These are phyloP conservation scores for Epirrita christyi DNA, from an alignment of 2,888 invertebrate species.

Conservation along the genomic window DNA sequence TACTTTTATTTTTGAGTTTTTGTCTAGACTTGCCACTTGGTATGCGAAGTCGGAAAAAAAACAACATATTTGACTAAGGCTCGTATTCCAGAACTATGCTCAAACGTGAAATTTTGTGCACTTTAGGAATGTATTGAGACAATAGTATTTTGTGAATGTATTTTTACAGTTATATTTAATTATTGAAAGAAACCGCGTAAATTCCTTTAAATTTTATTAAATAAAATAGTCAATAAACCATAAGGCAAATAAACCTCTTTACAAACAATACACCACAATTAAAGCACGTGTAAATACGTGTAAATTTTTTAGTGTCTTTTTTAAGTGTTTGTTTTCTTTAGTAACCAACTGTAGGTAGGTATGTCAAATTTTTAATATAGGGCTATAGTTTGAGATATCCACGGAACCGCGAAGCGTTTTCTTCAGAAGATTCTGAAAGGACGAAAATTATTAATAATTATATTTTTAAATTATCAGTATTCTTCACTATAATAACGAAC, in stretches of 20 bases:
- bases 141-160: neutral
- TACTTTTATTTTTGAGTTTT: too few species aligned
- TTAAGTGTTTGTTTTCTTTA: neutral
- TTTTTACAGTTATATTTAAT: too few species aligned
- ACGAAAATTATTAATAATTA: neutral
- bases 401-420: slow-evolving; percentile 87
- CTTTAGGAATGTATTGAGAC: neutral
- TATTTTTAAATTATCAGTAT: too few species aligned
- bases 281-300: slow-evolving; percentile 35
- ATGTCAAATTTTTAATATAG: slow-evolving; percentile 82
- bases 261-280: slow-evolving; percentile 39
- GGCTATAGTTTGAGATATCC: slow-evolving; percentile 86
- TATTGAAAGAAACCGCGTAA: neutral
- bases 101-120: too few species aligned
- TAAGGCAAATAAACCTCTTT: slow-evolving; percentile 28
- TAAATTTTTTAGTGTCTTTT: too few species aligned
- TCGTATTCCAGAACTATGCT: too few species aligned
- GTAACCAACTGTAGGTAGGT: slow-evolving; percentile 23
- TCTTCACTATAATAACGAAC: too few species aligned
- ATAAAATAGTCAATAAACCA: slow-evolving; percentile 33
- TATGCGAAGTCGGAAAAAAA: neutral
- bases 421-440: slow-evolving; percentile 87
- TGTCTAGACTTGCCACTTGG: too few species aligned
- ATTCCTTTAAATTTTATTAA: slow-evolving; percentile 11
- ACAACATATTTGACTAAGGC: too few species aligned